Evolutionary conservation across 2,888 invertebrate species (phyloP), one percentile per base, ranked within the genome.

Genomic region (Pardosa pseudoannulata): DNA sequence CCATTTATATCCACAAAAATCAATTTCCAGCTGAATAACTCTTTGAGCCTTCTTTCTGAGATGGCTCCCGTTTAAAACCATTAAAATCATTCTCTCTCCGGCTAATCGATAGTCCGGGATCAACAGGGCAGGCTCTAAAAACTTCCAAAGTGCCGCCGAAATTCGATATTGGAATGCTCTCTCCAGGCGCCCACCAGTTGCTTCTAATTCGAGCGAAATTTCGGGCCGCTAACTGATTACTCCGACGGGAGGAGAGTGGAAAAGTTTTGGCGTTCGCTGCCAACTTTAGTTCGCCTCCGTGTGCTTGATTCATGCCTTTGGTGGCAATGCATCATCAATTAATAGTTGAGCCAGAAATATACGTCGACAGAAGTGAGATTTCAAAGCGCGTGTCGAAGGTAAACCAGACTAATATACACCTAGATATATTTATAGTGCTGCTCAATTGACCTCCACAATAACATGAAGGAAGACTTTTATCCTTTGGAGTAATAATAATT

Each of bases 101-200:
- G 16, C 19, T 19, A 65, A 32, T 19, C 31, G 65, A 65, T 32
- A 65, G 13, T 31, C 32, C 19, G 0, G 19, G 31, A 56, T 56
- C 56, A 56, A 56, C 56, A 56, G 56, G 56, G 23, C 19, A 23
- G 16, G 16, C 7, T 16, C 16, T 16, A 16, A 56, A 56, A 56
- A 56, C n/a, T 28, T 67, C 32, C 32, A 67, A 67, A 36, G 31
- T 31, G 67, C 67, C 32, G 19, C 7, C 67, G 80, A 80, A 73
- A 80, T 80, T 72, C 80, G 80, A 80, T 74, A 80, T 67, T 28
- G 56, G 56, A 50, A 70, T 39, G 46, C 31, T 50, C 67, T 74
- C 68, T 75, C 56, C 39, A 16, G 36, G 29, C 75, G 64, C 76
- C 82, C 76, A 68, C 81, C 68, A 74, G 81, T 68, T 81, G 81